Base-by-base conservation (phyloP, 2,888 invertebrate species). In the Leptinotarsa haldemani region DNA sequence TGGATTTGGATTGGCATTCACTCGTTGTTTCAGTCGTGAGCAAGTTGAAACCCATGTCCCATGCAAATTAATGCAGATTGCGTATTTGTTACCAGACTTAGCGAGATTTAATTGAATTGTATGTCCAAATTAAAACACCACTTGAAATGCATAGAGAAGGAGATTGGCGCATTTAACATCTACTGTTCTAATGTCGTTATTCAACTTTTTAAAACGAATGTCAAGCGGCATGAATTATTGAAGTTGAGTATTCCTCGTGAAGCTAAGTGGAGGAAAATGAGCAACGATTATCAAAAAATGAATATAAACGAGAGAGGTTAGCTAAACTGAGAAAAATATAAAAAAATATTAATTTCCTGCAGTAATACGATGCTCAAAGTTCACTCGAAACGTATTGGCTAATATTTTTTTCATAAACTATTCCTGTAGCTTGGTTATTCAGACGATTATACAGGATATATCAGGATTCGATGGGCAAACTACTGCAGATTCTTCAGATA, bases 11-110 rank as follows among this genome's bases (percentile, higher is more conserved):
- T 52, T 2, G 47, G 47, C 46, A 18, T 56, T 52, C 47, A 53
- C 61, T 53, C 65, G 16, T 53, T 25, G 46, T 46, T 53, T 56
- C 69, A 18, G 40, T 52, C 47, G 16, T 18, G 53, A 65, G n/a
- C 47, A 48, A 61, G 67, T 47, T 48, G 68, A 67, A 18, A 40
- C 9, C 52, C 52, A 52, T 52, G 70, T 72, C 69, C 65, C 68
- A 79, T 79, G 79, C 76, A 77, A 79, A 79, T 79, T 74, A 78
- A 79, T 79, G 77, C 76, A 77, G 78, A 79, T 79, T 77, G 68
- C 73, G 79, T 78, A 79, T 79, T 77, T 76, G 77, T 73, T 71
- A 53, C 69, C 71, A 74, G 69, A 69, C 69, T 65, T 74, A 65
- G 69, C 22, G 22, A 46, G 66, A 65, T 52, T 61, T 74, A 74